These are phyloP conservation scores for Luehdorfia chinensis DNA, from an alignment of 1,140 invertebrate species.

Conservation along the genomic window DNA sequence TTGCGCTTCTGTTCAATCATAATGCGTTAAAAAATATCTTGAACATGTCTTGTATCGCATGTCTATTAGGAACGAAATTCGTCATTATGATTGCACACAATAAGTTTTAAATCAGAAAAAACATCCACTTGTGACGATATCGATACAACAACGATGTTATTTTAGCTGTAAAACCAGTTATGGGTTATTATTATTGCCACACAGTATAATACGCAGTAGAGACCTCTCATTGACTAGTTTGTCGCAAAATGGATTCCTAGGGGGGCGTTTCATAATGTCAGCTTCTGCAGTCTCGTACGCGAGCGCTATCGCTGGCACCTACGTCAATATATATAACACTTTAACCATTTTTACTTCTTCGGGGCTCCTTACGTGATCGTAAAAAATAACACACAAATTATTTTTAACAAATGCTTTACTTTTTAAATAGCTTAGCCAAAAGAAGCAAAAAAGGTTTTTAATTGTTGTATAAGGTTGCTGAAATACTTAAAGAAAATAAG, in stretches of 20 bases:
- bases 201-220: slow-evolving; percentile 45
- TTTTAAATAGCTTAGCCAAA: too few species aligned
- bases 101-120: slow-evolving; percentile 21
- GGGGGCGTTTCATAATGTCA: slow-evolving; percentile 99
- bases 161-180: slow-evolving; percentile 57
- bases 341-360: slow-evolving; percentile 1
- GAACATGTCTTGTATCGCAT: slow-evolving; percentile 2
- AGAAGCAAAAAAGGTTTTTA: background rate
- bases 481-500: slow-evolving; percentile 41
- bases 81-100: slow-evolving; percentile 37
- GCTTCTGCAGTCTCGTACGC: slow-evolving; percentile 99
- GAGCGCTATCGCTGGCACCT: slow-evolving; percentile 98
- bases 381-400: background rate
- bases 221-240: slow-evolving; percentile 98
- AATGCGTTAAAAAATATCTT: slow-evolving; percentile 5
- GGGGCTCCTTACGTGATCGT: background rate
- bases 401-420: too few species aligned
- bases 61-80: slow-evolving; percentile 10
- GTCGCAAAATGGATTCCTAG: slow-evolving; percentile 95
- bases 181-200: slow-evolving; percentile 47
- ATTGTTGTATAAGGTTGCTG: too few species aligned
- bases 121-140: slow-evolving; percentile 57
- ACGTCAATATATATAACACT: slow-evolving; percentile 44
- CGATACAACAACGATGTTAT: slow-evolving; percentile 62
- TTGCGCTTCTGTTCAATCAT: slow-evolving; percentile 30